These are phyloP conservation scores for Hydropotes inermis DNA, from an alignment of 2,113 vertebrate species.

Conservation along the genomic window DNA sequence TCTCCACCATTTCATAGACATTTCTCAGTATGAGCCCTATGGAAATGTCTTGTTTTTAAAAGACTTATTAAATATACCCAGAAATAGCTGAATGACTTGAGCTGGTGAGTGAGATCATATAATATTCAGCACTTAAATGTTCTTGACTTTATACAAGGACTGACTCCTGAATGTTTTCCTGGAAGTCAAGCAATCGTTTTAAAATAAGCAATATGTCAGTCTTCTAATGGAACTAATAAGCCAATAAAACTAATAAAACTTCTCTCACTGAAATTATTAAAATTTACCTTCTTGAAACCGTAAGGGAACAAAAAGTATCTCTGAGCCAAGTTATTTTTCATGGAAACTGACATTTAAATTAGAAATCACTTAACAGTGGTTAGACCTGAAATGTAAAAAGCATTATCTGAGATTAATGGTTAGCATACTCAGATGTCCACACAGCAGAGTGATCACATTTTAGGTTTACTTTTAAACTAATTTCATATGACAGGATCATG, in stretches of 20 bases:
- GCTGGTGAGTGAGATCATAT: background rate
- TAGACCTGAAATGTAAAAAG: background rate
- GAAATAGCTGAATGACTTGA: background rate
- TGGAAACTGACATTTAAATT: constrained; percentile 50
- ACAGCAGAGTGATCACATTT: background rate
- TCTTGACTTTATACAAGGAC: background rate
- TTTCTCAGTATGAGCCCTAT: background rate
- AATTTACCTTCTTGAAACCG: background rate
- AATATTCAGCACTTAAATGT: background rate
- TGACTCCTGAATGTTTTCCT: background rate
- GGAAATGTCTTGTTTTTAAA: constrained; percentile 7
- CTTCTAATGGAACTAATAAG: background rate
- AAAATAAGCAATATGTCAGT: background rate
- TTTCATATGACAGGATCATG: background rate
- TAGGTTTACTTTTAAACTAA: constrained; percentile 16
- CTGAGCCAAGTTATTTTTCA: background rate
- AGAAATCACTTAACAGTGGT: constrained; percentile 17
- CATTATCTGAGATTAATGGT: background rate
- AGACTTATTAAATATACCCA: background rate
- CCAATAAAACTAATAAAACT: background rate
- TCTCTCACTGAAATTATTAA: constrained; percentile 1
- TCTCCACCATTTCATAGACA: background rate
- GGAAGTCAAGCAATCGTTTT: background rate
- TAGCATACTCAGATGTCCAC: background rate
- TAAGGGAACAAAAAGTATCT: background rate